Evolutionary conservation across 2,888 invertebrate species (phyloP).

Genomic region (Peribatodes rhomboidaria): DNA sequence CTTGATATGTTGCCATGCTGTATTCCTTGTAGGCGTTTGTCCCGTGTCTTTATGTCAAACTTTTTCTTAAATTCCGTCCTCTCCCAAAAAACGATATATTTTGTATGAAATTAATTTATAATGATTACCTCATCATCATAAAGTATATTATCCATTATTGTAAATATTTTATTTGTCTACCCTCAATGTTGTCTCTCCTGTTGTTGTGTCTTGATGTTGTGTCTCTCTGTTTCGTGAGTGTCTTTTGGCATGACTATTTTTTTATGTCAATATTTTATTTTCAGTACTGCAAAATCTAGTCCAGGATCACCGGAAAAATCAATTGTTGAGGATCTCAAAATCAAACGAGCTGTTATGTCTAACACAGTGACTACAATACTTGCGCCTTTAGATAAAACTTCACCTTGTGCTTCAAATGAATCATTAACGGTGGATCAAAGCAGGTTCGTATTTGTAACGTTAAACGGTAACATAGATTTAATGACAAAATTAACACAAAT

Average conservation of each 20-base stretch:
- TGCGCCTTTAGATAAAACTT: slow-evolving; percentile 84
- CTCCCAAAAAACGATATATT: neutral
- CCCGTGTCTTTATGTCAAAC: slow-evolving; percentile 10
- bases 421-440: slow-evolving; percentile 93
- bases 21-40: slow-evolving; percentile 21
- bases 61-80: slow-evolving; percentile 2
- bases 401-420: slow-evolving; percentile 93
- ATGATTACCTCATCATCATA: neutral
- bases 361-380: slow-evolving; percentile 72
- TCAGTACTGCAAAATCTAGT: slow-evolving; percentile 87
- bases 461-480: no score
- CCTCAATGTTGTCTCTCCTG: slow-evolving; percentile 27
- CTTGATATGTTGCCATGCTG: slow-evolving; percentile 23
- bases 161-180: neutral
- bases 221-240: slow-evolving; percentile 28
- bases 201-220: slow-evolving; percentile 18
- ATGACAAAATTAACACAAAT: neutral
- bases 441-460: slow-evolving; percentile 60
- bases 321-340: slow-evolving; percentile 65
- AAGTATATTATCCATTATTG: neutral
- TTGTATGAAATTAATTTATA: neutral
- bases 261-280: slow-evolving; percentile 39
- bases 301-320: slow-evolving; percentile 87
- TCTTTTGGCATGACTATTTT: neutral
- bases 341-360: slow-evolving; percentile 64